Percentiles rank a stretch among this genome's conserved stretches.
phyloP scores from a whole-genome alignment of 2,113 vertebrate species.

The Catharus minimus region DNA sequence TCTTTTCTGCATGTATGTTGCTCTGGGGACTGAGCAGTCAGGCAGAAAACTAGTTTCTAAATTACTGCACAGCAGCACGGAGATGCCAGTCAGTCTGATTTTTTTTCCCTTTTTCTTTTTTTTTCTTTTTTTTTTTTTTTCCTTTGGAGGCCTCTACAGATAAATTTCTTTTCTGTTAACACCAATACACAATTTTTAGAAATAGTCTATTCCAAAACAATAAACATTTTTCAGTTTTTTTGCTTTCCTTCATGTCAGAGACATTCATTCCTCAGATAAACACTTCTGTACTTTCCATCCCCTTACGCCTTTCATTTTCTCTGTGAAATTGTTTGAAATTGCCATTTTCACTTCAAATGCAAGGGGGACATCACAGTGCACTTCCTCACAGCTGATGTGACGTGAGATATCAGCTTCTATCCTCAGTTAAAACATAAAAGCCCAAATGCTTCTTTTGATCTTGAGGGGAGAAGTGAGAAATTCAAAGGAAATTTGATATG shows the following conservation, averaged over 20 bases:
- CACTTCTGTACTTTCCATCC: neutral
- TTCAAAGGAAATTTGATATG: conserved; percentile 1
- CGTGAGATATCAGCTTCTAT: neutral
- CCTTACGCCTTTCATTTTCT: conserved; percentile 19
- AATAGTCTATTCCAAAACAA: neutral
- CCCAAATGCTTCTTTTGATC: conserved; percentile 38
- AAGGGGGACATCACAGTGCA: neutral
- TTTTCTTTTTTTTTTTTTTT: neutral
- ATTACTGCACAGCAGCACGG: conserved; percentile 44
- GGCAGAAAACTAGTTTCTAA: conserved; percentile 73
- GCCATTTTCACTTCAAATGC: conserved; percentile 54
- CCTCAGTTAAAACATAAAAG: conserved; percentile 26
- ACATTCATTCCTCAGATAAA: neutral
- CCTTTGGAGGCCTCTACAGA: neutral
- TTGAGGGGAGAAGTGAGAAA: neutral
- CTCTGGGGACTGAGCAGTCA: conserved; percentile 56
- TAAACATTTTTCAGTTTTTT: neutral
- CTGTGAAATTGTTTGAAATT: conserved; percentile 54
- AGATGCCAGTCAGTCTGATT: conserved; percentile 15
- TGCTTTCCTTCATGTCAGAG: neutral
- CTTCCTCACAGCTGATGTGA: neutral
- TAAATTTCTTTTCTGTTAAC: neutral
- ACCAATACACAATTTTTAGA: neutral
- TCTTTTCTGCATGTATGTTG: conserved; percentile 50
- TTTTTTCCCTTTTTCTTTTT: neutral